Percentiles rank a stretch among this genome's conserved stretches.
These are phyloP conservation scores for Galerucella pusilla DNA, from an alignment of 2,888 invertebrate species.

Conservation along the genomic window DNA sequence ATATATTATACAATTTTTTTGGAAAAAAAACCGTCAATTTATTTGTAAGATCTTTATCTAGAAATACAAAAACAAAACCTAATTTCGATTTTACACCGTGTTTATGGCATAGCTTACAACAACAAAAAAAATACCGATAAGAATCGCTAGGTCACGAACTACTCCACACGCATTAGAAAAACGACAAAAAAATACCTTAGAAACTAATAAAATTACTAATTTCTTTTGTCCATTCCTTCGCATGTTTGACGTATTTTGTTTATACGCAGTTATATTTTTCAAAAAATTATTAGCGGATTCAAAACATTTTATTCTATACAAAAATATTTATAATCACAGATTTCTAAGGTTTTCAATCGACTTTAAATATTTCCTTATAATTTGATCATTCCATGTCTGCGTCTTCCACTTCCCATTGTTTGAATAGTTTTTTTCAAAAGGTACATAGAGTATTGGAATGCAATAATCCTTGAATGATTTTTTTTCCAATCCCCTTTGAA, in stretches of 20 bases:
- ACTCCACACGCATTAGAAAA: slow-evolving; percentile 19
- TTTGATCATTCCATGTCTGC: too few species aligned
- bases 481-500: too few species aligned
- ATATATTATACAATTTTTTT: too few species aligned
- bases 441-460: too few species aligned
- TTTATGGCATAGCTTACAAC: slow-evolving; percentile 9
- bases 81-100: neutral
- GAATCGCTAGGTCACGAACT: slow-evolving; percentile 24
- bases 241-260: neutral
- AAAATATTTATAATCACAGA: too few species aligned
- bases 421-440: too few species aligned
- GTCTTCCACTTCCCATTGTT: too few species aligned
- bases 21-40: neutral
- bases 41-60: neutral
- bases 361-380: too few species aligned
- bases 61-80: neutral
- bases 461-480: too few species aligned
- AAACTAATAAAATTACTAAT: slow-evolving; percentile 16
- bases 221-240: slow-evolving; percentile 8
- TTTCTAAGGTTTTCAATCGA: too few species aligned
- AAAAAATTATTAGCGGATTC: neutral
- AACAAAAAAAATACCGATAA: slow-evolving; percentile 12
- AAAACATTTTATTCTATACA: neutral
- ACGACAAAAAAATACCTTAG: slow-evolving; percentile 1
- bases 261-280: neutral